Percentiles rank a stretch among this genome's conserved stretches.
phyloP scores from a whole-genome alignment of 2,888 invertebrate genomes.

The Habroteleia sp. region DNA sequence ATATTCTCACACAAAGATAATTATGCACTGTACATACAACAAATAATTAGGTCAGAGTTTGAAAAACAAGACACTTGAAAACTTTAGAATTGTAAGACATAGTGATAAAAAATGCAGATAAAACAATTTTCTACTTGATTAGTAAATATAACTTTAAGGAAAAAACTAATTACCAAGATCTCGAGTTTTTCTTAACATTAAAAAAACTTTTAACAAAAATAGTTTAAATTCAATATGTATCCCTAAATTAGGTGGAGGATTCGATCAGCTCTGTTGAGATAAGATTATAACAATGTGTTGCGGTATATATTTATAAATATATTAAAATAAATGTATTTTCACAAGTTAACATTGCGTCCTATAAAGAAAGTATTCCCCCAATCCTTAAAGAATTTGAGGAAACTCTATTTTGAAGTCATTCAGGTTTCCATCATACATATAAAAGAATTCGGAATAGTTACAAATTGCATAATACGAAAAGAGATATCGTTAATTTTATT shows the following conservation, averaged over 20 bases:
- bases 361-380: slow-evolving; percentile 5
- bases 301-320: not conserved
- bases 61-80: slow-evolving; percentile 3
- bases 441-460: slow-evolving; percentile 58
- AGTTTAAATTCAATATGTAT: slow-evolving; percentile 5
- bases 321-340: slow-evolving; percentile 5
- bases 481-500: slow-evolving; percentile 63
- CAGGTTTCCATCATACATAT: slow-evolving; percentile 20
- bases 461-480: slow-evolving; percentile 66
- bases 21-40: slow-evolving; percentile 3
- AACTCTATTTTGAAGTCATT: slow-evolving; percentile 9
- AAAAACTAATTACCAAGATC: slow-evolving; percentile 5
- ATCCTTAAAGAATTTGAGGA: slow-evolving; percentile 25
- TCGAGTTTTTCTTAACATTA: not conserved
- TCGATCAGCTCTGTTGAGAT: slow-evolving; percentile 7
- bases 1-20: slow-evolving; percentile 12
- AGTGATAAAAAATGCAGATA: not conserved
- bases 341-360: slow-evolving; percentile 3
- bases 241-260: slow-evolving; percentile 6
- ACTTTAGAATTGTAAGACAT: not conserved
- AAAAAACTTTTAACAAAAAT: not conserved
- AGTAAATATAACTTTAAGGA: slow-evolving; percentile 4
- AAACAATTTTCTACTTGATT: slow-evolving; percentile 8
- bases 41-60: too few relatives aligned
- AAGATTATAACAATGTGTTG: slow-evolving; percentile 6